Conservation (phyloP, 2,888 invertebrate species). For the Epirrhoe tristata region DNA sequence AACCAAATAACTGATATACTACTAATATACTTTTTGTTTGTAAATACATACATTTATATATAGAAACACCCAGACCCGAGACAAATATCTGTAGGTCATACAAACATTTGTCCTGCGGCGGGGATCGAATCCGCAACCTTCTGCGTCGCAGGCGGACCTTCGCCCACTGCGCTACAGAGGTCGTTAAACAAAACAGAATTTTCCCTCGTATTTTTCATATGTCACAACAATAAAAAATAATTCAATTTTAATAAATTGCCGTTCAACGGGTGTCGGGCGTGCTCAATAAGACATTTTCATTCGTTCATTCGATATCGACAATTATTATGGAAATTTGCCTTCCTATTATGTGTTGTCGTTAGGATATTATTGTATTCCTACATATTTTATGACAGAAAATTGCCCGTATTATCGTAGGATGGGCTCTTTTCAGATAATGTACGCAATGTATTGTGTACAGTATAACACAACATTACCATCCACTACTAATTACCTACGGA, state of each 20-base stretch:
- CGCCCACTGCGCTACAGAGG: too few species aligned
- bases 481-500: too few species aligned
- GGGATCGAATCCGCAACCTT: too few species aligned
- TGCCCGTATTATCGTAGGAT: slow-evolving; percentile 12
- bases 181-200: not conserved
- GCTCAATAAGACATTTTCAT: slow-evolving; percentile 21
- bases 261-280: not conserved
- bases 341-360: slow-evolving; percentile 22
- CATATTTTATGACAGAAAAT: slow-evolving; percentile 22
- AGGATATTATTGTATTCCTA: slow-evolving; percentile 22
- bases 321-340: slow-evolving; percentile 23
- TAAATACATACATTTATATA: too few species aligned
- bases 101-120: too few species aligned
- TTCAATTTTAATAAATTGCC: slow-evolving; percentile 13
- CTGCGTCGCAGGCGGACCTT: too few species aligned
- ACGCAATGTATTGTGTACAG: slow-evolving; percentile 2
- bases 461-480: slow-evolving; percentile 10
- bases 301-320: slow-evolving; percentile 20
- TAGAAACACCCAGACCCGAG: too few species aligned
- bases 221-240: slow-evolving; percentile 6
- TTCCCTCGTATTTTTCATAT: not conserved
- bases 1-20: too few species aligned
- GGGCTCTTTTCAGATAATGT: slow-evolving; percentile 26
- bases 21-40: too few species aligned
- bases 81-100: too few species aligned